These are phyloP conservation scores for Rhea americana DNA, from an alignment of 2,113 vertebrate species.

Conservation along the genomic window DNA sequence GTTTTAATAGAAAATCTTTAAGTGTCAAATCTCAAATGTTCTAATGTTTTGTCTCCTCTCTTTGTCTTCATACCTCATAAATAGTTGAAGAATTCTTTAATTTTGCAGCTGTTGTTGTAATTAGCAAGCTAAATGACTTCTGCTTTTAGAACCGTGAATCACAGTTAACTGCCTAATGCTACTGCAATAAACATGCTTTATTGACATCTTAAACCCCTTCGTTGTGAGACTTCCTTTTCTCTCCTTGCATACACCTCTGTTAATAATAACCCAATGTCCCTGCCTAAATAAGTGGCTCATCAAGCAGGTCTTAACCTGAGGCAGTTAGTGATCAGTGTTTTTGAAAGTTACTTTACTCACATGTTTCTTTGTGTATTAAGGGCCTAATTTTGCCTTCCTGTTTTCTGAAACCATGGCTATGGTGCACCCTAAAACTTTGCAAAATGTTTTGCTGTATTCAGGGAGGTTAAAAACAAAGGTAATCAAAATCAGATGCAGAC, in stretches of 20 bases:
- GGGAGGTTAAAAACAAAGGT: not conserved
- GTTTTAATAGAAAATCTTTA: not conserved
- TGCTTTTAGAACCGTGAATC: not conserved
- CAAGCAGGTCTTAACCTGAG: not conserved
- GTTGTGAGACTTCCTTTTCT: not conserved
- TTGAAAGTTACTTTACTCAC: not conserved
- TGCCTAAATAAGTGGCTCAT: not conserved
- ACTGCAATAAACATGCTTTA: not conserved
- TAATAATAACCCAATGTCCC: not conserved
- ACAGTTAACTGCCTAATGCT: conserved; percentile 3
- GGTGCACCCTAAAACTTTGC: not conserved
- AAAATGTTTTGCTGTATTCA: not conserved
- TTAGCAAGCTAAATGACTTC: conserved; percentile 27
- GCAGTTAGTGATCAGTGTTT: not conserved
- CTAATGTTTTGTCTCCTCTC: not conserved
- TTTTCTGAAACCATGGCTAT: not conserved
- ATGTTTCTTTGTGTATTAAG: not conserved
- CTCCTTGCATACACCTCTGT: not conserved
- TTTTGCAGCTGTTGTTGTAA: conserved; percentile 27
- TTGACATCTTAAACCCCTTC: not conserved
- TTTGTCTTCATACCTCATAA: conserved; percentile 15
- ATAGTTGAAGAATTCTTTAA: conserved; percentile 16
- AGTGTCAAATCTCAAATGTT: not conserved
- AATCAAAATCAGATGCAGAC: not conserved
- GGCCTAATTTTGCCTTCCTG: not conserved